These are phyloP conservation scores for Nilaparvata lugens DNA, from an alignment of 1,140 invertebrate species.

Conservation along the genomic window DNA sequence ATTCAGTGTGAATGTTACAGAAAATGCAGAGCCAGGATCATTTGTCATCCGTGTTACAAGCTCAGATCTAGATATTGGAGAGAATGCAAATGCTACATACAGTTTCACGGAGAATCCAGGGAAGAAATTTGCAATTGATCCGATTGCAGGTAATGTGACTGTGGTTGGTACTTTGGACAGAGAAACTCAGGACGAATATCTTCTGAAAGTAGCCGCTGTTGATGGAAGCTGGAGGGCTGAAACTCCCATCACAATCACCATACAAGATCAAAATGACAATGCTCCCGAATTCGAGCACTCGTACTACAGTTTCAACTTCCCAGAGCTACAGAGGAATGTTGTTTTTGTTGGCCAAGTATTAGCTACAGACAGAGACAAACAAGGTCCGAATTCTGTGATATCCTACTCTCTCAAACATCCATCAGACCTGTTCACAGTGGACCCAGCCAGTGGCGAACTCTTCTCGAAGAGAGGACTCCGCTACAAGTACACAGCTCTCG, in stretches of 20 bases:
- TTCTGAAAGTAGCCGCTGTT: slow-evolving; percentile 74
- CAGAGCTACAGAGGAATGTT: slow-evolving; percentile 67
- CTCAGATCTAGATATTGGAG: slow-evolving; percentile 75
- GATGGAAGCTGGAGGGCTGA: slow-evolving; percentile 84
- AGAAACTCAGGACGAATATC: slow-evolving; percentile 84
- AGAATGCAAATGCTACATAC: slow-evolving; percentile 83
- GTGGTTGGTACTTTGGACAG: slow-evolving; percentile 74
- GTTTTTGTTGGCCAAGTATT: slow-evolving; percentile 81
- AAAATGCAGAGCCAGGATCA: slow-evolving; percentile 85
- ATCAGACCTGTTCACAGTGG: slow-evolving; percentile 81
- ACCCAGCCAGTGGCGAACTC: slow-evolving; percentile 82
- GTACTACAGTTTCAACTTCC: slow-evolving; percentile 83
- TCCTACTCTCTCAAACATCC: slow-evolving; percentile 85
- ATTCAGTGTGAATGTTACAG: slow-evolving; percentile 90
- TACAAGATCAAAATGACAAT: slow-evolving; percentile 93
- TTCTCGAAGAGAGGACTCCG: slow-evolving; percentile 71
- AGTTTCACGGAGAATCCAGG: slow-evolving; percentile 80
- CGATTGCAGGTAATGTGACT: slow-evolving; percentile 81
- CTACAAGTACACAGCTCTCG: slow-evolving; percentile 69
- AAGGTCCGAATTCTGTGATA: slow-evolving; percentile 87
- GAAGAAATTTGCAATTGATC: slow-evolving; percentile 83
- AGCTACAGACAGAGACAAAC: slow-evolving; percentile 81
- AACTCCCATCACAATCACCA: slow-evolving; percentile 82
- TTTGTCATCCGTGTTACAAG: slow-evolving; percentile 90
- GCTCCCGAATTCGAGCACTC: slow-evolving; percentile 82